Evolutionary conservation across 2,888 invertebrate genomes (phyloP).

Genomic region (Psococerastis gibbosa): DNA sequence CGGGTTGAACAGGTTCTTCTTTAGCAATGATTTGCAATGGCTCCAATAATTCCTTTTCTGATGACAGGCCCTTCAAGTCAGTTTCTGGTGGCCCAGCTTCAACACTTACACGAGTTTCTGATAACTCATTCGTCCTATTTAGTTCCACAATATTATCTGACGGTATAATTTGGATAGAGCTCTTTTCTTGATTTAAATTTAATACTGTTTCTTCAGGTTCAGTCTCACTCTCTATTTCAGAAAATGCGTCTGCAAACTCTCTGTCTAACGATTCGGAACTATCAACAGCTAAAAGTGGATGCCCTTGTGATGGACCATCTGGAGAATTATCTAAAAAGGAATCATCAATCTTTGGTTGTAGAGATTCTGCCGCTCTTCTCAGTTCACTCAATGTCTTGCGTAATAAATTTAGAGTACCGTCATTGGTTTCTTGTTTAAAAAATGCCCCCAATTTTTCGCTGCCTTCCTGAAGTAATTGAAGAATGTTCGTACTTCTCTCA

Average conservation of each 20-base stretch:
- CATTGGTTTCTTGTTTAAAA: slow-evolving; percentile 4
- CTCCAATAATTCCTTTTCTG: too few relatives aligned
- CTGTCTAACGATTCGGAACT: slow-evolving; percentile 3
- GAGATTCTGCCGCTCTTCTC: slow-evolving; percentile 3
- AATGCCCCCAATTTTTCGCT: slow-evolving; percentile 5
- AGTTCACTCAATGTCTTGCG: slow-evolving; percentile 4
- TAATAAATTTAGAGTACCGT: background rate
- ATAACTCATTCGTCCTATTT: too few relatives aligned
- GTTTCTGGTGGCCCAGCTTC: too few relatives aligned
- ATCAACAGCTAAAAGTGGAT: background rate
- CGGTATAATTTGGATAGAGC: too few relatives aligned
- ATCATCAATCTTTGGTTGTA: slow-evolving; percentile 4
- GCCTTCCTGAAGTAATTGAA: slow-evolving; percentile 1
- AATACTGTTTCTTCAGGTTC: too few relatives aligned
- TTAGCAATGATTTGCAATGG: too few relatives aligned
- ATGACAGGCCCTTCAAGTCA: too few relatives aligned
- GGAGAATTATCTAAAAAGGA: background rate
- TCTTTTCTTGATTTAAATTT: too few relatives aligned
- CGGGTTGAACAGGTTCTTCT: too few relatives aligned
- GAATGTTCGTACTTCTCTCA: background rate
- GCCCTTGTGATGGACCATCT: background rate
- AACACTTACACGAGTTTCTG: too few relatives aligned
- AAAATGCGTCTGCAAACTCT: slow-evolving; percentile 6
- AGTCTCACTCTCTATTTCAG: slow-evolving; percentile 2
- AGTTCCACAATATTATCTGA: too few relatives aligned